Evolutionary conservation across 2,113 vertebrate genomes (phyloP).

Genomic region (Hirundichthys speculiger): DNA sequence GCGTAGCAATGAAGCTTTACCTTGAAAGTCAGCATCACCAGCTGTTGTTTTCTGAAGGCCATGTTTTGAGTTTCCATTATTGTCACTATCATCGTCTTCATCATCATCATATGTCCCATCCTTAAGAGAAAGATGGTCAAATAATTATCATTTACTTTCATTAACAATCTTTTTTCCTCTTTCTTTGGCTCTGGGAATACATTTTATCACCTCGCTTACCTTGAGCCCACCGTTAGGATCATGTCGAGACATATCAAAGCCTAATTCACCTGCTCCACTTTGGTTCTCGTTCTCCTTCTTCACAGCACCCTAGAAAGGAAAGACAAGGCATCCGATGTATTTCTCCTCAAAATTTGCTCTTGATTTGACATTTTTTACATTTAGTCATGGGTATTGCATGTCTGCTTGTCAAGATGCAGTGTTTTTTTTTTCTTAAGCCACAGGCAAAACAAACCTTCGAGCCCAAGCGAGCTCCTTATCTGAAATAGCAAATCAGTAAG

Average conservation of each 20-base stretch:
- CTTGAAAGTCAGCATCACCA: conserved; percentile 79
- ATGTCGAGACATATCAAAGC: conserved; percentile 85
- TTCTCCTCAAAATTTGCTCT: background rate
- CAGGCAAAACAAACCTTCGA: background rate
- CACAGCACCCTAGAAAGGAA: conserved; percentile 78
- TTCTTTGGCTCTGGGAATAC: conserved; percentile 18
- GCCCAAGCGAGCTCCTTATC: no score
- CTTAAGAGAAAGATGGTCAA: conserved; percentile 62
- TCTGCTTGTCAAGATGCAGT: background rate
- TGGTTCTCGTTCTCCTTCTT: conserved; percentile 81
- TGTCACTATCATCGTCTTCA: conserved; percentile 40
- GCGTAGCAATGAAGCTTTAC: conserved; percentile 66
- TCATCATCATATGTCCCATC: conserved; percentile 82
- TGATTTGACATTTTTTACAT: no score
- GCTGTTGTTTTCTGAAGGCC: conserved; percentile 77
- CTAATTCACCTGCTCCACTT: conserved; percentile 83
- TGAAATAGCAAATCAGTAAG: no score
- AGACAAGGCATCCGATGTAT: background rate
- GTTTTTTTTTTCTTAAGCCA: background rate
- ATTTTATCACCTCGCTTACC: conserved; percentile 86
- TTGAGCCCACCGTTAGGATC: conserved; percentile 81
- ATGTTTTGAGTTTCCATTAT: conserved; percentile 76
- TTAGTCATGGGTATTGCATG: background rate
- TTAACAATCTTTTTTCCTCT: no score
- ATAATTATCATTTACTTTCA: background rate